Conservation (phyloP, 2,113 vertebrate species). For the Anguilla rostrata region DNA sequence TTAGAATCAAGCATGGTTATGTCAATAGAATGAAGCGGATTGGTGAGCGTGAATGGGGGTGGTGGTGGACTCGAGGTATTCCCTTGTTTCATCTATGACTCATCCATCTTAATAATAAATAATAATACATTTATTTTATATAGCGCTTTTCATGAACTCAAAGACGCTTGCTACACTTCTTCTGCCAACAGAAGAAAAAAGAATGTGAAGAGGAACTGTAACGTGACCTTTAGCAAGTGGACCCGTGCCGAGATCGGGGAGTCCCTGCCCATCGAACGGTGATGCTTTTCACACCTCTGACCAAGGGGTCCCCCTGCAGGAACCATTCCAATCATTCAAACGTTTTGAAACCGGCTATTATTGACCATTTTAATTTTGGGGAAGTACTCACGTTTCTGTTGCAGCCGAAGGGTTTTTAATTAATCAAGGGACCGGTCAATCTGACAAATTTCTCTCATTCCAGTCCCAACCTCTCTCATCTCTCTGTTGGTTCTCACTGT, state of each 20-base stretch:
- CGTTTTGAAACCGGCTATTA: not conserved
- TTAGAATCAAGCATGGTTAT: no score
- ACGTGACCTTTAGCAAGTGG: not conserved
- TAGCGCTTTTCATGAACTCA: no score
- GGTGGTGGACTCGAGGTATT: not conserved
- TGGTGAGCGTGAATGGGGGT: not conserved
- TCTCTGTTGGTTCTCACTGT: not conserved
- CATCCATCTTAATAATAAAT: no score
- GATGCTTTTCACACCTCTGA: not conserved
- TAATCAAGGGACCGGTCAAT: no score
- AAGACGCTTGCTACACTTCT: not conserved
- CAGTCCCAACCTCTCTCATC: no score
- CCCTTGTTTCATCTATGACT: not conserved
- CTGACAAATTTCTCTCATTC: no score
- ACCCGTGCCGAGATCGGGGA: not conserved
- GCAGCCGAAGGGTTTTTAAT: no score
- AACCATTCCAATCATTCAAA: not conserved
- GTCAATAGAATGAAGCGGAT: no score
- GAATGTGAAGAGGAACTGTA: not conserved
- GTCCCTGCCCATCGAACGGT: not conserved
- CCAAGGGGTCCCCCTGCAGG: not conserved
- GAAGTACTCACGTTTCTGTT: no score
- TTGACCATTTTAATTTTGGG: not conserved
- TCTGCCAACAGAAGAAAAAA: not conserved
- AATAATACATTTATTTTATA: no score